Base-by-base conservation (phyloP, 1,140 invertebrate species). In the Drosophila simulans region DNA sequence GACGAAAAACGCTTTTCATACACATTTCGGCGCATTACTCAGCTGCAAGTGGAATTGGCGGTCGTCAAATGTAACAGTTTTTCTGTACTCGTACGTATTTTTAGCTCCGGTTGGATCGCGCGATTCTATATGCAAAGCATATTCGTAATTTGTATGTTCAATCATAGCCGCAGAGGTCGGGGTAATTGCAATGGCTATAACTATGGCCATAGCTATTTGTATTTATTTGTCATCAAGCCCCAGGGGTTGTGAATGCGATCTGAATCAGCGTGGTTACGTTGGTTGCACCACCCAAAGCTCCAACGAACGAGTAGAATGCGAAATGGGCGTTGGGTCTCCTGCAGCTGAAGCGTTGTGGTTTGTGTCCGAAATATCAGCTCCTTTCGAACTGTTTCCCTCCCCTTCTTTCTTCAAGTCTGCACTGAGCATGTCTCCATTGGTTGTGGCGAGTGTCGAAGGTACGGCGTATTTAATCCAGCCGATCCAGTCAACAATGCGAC, bases 1-100 rank as follows among this genome's bases (percentile, higher is more conserved):
- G 31, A 49, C 22, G 57, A 52, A 60, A 53, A 69, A 39, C 58
- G 63, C 57, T 80, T 72, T 71, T 80, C 55, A 40, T 77, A 54
- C 69, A 64, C 83, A 70, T 82, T 81, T 74, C 46, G 53, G 70
- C 58, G 78, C 70, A 88, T 86, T 86, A 86, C 79, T 86, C 82
- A 82, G 77, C 81, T 15, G 55, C 60, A 48, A 59, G 73, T 43
- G 73, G 80, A 78, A 80, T 65, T 65, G 76, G 45, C 76, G 77
- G 63, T 74, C 65, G 64, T 83, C 60, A 40, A 71, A 57, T 71
- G 64, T 48, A 70, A 70, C n/a, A 40, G 35, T 56, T 48, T 48
- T 48, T 43, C 31, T 37, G 27, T 35, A 22, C 20, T 22, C 20
- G 20, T 22, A 66, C 37, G 15, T 75, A 76, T 76, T 76, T 66